Evolutionary conservation across 2,113 vertebrate species (phyloP), one percentile per base, ranked within the genome.

Genomic region (Forbesichthys papilliferus): DNA sequence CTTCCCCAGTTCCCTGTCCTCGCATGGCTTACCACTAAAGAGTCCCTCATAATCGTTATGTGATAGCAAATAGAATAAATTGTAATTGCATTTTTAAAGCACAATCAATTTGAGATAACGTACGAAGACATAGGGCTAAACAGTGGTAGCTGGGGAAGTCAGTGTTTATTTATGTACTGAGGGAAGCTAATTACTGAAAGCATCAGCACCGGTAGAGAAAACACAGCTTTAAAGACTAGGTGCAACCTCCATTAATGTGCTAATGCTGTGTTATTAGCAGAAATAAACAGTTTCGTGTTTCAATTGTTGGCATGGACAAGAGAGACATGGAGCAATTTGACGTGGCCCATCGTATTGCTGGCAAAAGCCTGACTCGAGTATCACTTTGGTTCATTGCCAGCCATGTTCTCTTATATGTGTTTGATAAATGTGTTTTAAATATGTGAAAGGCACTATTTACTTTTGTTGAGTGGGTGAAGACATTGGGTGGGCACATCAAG

Each of bases 11-110:
- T 71, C 77, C 66, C 66, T 9, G 75, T 73, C 69, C 78, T 88
- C 79, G 90, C 77, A 86, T 84, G 87, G 80, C 77, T 89, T 82
- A 85, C 81, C 81, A 71, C 86, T 89, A 90, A 90, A 85, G 77
- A 90, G 81, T 70, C 81, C 61, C 82, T 83, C 83, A 85, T 86
- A 86, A 89, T 88, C 70, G 63, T 86, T 88, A 87, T 88, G 84
- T 89, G 82, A 91, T 89, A 75, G 83, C 58, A 48, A 85, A 84
- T 68, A 84, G 72, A 89, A 89, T 89, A 83, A 84, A 88, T 88
- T 88, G 78, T 89, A 91, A 92, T 90, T 87, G 89, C 77, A 84
- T 91, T 89, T 91, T 90, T 82, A 88, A 89, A 86, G 80, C 80
- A 64, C 80, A 87, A 90, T 91, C 88, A 89, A 90, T 91, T 91